Evolutionary conservation across 2,888 invertebrate genomes (phyloP).

Genomic region (Empis stercorea): DNA sequence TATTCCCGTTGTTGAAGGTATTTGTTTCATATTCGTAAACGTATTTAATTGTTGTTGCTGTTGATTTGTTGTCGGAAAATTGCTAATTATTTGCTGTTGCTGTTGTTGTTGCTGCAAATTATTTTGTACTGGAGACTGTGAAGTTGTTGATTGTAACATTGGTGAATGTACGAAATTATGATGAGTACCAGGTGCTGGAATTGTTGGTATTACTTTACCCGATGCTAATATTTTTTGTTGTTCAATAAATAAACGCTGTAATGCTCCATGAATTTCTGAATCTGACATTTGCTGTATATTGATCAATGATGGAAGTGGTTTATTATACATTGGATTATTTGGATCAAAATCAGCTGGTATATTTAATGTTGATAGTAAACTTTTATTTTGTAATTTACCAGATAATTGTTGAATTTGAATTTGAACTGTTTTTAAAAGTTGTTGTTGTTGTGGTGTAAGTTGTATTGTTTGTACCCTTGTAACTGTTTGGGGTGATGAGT

Average conservation of each 20-base stretch:
- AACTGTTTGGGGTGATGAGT: constrained; percentile 20
- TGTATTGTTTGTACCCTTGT: constrained; percentile 61
- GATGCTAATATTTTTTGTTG: constrained; percentile 58
- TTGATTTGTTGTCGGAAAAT: not conserved
- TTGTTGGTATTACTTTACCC: constrained; percentile 53
- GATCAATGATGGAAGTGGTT: constrained; percentile 29
- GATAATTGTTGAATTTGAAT: constrained; percentile 54
- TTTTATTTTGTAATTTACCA: constrained; percentile 39
- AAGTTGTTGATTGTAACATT: constrained; percentile 1
- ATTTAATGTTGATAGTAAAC: constrained; percentile 26
- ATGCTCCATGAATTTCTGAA: constrained; percentile 41
- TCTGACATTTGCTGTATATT: constrained; percentile 37
- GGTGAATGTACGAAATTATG: not conserved
- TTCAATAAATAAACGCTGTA: constrained; percentile 50
- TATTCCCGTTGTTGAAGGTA: not conserved
- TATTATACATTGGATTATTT: constrained; percentile 29
- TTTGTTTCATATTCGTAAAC: too few species aligned
- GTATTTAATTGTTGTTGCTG: not conserved
- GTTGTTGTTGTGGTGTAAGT: constrained; percentile 59
- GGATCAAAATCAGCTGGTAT: constrained; percentile 33
- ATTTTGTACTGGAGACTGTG: constrained; percentile 2
- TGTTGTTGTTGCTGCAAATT: constrained; percentile 12
- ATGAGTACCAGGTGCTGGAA: constrained; percentile 28
- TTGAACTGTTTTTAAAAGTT: constrained; percentile 49
- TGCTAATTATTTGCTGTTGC: not conserved